A percentile compares a stretch with the other conserved stretches of the same genome.
phyloP scores from a whole-genome alignment of 1,140 invertebrate genomes.

The Drosophila navojoa region DNA sequence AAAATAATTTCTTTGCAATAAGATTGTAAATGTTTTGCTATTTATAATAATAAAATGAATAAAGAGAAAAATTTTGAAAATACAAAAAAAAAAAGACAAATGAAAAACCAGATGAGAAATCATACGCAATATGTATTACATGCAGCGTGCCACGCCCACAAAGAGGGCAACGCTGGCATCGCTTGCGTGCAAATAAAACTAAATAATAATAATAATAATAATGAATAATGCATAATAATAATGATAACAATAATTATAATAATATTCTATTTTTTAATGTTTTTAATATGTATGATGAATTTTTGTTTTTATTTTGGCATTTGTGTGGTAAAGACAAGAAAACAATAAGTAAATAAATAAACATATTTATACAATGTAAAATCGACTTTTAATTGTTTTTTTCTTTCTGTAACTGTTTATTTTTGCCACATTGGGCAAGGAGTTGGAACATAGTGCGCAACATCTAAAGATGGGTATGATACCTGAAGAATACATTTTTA shows the following conservation, averaged over 20 bases:
- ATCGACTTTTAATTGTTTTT: slow-evolving; percentile 14
- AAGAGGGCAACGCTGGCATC: slow-evolving; percentile 1
- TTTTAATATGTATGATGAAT: slow-evolving; percentile 45
- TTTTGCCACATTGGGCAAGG: not conserved
- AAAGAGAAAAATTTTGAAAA: slow-evolving; percentile 26
- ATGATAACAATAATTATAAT: slow-evolving; percentile 27
- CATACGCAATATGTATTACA: slow-evolving; percentile 53
- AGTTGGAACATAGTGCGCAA: not conserved
- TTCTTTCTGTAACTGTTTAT: not conserved
- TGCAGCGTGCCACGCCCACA: slow-evolving; percentile 43
- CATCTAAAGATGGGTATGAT: no score
- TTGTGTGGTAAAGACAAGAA: slow-evolving; percentile 46
- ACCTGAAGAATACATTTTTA: no score
- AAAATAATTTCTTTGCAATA: slow-evolving; percentile 61
- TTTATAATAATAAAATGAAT: slow-evolving; percentile 58
- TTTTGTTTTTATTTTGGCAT: slow-evolving; percentile 46
- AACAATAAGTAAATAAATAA: slow-evolving; percentile 74
- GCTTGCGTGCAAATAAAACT: slow-evolving; percentile 44
- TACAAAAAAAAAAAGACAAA: not conserved
- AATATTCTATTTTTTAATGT: slow-evolving; percentile 51
- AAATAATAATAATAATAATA: slow-evolving; percentile 30
- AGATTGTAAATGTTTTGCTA: slow-evolving; percentile 81
- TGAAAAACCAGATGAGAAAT: slow-evolving; percentile 5
- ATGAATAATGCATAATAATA: slow-evolving; percentile 24
- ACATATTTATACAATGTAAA: slow-evolving; percentile 80